These are phyloP conservation scores for Isoperla grammatica DNA, from an alignment of 2,888 invertebrate species.

Conservation along the genomic window DNA sequence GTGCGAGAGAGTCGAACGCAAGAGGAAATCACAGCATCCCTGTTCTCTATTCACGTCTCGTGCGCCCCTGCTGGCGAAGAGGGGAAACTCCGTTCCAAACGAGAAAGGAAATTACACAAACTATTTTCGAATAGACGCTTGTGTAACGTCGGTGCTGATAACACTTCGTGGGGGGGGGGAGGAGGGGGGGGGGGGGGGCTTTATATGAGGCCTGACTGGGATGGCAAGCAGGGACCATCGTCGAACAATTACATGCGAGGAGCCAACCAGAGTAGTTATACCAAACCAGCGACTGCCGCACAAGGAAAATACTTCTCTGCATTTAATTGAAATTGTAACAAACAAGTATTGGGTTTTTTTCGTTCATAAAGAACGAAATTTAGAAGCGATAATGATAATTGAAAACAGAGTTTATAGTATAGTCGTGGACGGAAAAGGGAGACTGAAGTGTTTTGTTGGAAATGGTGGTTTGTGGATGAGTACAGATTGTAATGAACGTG, in stretches of 20 bases:
- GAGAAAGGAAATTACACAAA: slow-evolving; percentile 47
- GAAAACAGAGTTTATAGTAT: no score
- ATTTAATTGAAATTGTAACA: no score
- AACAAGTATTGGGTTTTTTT: no score
- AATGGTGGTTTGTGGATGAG: no score
- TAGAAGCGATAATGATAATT: no score
- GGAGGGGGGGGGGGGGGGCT: background rate
- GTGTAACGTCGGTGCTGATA: slow-evolving; percentile 10
- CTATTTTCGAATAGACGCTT: slow-evolving; percentile 47
- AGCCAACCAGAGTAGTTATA: background rate
- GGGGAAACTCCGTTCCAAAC: slow-evolving; percentile 21
- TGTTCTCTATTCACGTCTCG: slow-evolving; percentile 4
- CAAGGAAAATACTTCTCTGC: no score
- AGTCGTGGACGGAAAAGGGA: no score
- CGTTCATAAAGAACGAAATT: no score
- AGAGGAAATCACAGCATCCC: slow-evolving; percentile 8
- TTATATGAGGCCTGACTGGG: slow-evolving; percentile 19
- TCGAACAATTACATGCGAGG: background rate
- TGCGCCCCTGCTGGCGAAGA: no score
- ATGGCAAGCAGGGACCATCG: slow-evolving; percentile 10
- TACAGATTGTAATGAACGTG: no score
- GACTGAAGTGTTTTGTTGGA: no score
- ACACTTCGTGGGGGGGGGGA: slow-evolving; percentile 5
- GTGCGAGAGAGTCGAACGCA: background rate
- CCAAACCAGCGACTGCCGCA: background rate